Evolutionary conservation across 2,797 vertebrate genomes (phyloP), one percentile per base, ranked within the genome.

Genomic region (Loris lydekkerianus): DNA sequence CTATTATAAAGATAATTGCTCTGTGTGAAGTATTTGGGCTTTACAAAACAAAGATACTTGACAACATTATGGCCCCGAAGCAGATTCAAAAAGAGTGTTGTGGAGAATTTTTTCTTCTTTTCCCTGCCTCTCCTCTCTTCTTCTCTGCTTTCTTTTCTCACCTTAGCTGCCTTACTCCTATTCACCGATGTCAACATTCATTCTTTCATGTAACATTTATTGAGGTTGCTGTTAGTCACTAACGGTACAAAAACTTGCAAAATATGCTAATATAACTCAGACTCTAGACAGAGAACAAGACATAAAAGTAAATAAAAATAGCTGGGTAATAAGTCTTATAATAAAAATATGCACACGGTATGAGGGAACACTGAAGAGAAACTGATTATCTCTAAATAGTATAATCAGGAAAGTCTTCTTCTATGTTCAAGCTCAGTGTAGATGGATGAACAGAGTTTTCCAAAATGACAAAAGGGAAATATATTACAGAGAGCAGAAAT

Each of bases 1-100:
- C 49, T 49, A 23, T 89, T 91, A 76, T 80, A 84, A 73, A 63
- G 23, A 95, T 92, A 91, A 93, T 63, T 95, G 15, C 31, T 40
- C 40, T 58, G 23, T 83, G 29, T 83, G 25, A 93, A 85, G 23
- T 61, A 86, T 83, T 80, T 53, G 25, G 2, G 69, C 20, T 70
- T 77, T 37, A 65, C 20, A 83, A 89, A 94, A 85, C 31, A 94
- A 93, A 60, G 3, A 69, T 11, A 58, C n/a, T 60, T 31, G 2
- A 76, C 73, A 91, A 81, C n/a, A 61, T 75, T 70, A 60, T 61
- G 43, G 10, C 10, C 60, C 60, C 1, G 60, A 87, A 81, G 77
- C 60, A 73, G 53, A 78, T 49, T 72, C 29, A 91, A 75, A 86
- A 63, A 72, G 1, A 80, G 27, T 60, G 11, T 75, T 83, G 3